Percentiles rank a stretch among this genome's conserved stretches.
phyloP scores from a whole-genome alignment of 2,113 vertebrate species.

The Ptilonorhynchus violaceus region DNA sequence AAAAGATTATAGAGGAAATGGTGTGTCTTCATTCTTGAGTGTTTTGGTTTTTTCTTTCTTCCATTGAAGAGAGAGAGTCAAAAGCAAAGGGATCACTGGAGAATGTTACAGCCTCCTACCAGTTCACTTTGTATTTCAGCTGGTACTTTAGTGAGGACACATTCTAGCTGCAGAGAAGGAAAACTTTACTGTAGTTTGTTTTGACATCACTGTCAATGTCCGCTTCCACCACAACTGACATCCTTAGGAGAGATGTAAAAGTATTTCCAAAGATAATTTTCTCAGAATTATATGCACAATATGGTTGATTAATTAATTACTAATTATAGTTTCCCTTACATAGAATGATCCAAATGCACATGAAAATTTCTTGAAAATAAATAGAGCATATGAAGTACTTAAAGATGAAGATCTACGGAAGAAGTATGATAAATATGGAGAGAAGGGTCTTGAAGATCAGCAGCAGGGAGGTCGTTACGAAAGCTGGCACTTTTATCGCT shows the following conservation, averaged over 20 bases:
- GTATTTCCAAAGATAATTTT: background rate
- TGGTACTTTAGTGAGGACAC: background rate
- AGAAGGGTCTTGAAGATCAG: constrained; percentile 91
- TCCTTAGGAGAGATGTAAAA: background rate
- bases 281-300: background rate
- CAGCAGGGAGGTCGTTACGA: constrained; percentile 89
- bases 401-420: constrained; percentile 96
- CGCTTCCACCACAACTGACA: background rate
- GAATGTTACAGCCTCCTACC: background rate
- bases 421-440: constrained; percentile 98
- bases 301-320: background rate
- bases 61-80: background rate
- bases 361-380: constrained; percentile 93
- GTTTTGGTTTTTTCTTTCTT: background rate
- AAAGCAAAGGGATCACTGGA: background rate
- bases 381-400: constrained; percentile 94
- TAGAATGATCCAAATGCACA: constrained; percentile 90
- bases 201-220: background rate
- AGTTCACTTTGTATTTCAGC: background rate
- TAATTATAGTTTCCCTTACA: constrained; percentile 30
- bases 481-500: constrained; percentile 95
- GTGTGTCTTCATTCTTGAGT: background rate
- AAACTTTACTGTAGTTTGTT: background rate
- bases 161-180: background rate
- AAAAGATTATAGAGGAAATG: background rate